phyloP scores from a whole-genome alignment of 2,113 vertebrate genomes.

The Dolichotis patagonum region DNA sequence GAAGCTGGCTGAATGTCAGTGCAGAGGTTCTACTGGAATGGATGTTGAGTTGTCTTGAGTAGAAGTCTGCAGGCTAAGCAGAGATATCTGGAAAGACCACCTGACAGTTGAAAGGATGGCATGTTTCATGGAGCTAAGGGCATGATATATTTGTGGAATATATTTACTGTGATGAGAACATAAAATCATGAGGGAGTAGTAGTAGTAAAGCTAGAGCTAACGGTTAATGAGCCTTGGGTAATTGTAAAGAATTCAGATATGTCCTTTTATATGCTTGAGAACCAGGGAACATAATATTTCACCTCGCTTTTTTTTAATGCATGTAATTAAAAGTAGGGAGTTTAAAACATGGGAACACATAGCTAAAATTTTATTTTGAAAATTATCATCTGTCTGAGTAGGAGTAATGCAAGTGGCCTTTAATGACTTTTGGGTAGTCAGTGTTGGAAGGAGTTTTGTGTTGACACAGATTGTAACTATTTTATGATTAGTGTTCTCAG shows the following conservation, averaged over 20 bases:
- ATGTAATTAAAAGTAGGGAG: not conserved
- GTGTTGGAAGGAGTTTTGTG: not conserved
- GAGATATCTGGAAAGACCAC: not conserved
- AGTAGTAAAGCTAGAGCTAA: not conserved
- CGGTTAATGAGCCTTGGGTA: not conserved
- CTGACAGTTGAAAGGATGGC: not conserved
- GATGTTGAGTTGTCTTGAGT: not conserved
- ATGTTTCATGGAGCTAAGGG: not conserved
- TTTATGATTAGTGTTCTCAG: not conserved
- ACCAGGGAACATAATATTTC: not conserved
- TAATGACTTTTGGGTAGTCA: not conserved
- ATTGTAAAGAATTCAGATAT: not conserved
- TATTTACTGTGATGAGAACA: not conserved
- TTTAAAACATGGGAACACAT: not conserved
- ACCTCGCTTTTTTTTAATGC: not conserved
- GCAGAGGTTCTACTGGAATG: not conserved
- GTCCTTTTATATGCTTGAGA: not conserved
- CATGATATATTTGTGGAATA: not conserved
- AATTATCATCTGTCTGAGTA: not conserved
- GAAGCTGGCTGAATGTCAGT: not conserved
- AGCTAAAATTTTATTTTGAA: not conserved
- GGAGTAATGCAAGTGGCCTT: not conserved
- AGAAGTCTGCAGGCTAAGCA: not conserved
- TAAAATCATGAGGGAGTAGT: not conserved
- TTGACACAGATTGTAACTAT: not conserved